Evolutionary conservation across 2,888 invertebrate genomes (phyloP).

Genomic region (Harmothoe impar): DNA sequence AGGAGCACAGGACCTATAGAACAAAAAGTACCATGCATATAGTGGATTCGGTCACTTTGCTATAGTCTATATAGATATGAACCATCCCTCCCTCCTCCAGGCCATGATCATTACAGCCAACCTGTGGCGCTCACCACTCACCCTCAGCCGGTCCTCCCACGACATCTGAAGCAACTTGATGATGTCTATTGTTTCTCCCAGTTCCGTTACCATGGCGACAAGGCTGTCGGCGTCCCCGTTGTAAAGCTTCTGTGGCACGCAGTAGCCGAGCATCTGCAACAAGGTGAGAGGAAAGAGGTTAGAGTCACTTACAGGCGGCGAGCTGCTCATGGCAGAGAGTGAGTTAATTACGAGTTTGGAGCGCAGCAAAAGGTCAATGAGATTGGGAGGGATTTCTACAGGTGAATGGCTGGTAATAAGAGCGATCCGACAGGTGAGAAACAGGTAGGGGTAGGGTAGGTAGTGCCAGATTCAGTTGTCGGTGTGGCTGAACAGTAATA

Average conservation of each 20-base stretch:
- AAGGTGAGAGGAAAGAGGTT: slow-evolving; percentile 57
- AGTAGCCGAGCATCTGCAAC: slow-evolving; percentile 83
- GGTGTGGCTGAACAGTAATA: too few species aligned
- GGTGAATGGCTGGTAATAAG: too few species aligned
- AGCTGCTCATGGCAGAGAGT: background rate
- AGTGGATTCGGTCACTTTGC: too few species aligned
- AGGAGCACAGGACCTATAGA: too few species aligned
- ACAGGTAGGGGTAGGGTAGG: too few species aligned
- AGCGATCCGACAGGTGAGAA: too few species aligned
- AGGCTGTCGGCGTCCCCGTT: slow-evolving; percentile 73
- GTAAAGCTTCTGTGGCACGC: slow-evolving; percentile 81
- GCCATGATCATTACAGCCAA: background rate
- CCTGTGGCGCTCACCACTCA: slow-evolving; percentile 73
- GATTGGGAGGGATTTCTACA: too few species aligned
- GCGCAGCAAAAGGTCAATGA: too few species aligned
- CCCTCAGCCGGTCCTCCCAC: slow-evolving; percentile 84
- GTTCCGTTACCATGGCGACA: slow-evolving; percentile 83
- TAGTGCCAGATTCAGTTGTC: too few species aligned
- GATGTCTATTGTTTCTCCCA: slow-evolving; percentile 84
- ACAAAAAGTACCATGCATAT: too few species aligned
- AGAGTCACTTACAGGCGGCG: slow-evolving; percentile 4
- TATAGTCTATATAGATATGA: background rate
- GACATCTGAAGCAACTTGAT: slow-evolving; percentile 84
- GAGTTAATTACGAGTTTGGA: too few species aligned
- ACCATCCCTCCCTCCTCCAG: background rate